These are phyloP conservation scores for Sphaerophoria taeniata DNA, from an alignment of 2,888 invertebrate genomes.

Conservation along the genomic window DNA sequence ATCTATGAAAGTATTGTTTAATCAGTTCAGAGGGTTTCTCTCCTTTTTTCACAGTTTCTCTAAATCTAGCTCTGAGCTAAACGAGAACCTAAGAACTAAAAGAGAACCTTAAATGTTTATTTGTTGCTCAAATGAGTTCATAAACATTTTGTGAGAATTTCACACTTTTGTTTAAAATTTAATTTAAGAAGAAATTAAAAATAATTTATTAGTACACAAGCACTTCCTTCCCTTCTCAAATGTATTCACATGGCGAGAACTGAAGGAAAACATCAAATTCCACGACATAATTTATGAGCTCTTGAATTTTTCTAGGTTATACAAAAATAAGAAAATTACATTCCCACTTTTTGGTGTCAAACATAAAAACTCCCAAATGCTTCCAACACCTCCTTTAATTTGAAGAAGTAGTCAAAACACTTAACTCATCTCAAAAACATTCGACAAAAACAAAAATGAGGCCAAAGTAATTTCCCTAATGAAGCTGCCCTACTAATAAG, in stretches of 20 bases:
- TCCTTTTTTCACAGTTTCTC: too few relatives aligned
- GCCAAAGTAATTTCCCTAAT: slow-evolving; percentile 33
- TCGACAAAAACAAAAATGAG: slow-evolving; percentile 8
- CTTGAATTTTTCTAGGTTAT: neutral
- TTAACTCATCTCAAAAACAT: slow-evolving; percentile 2
- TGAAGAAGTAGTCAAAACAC: neutral
- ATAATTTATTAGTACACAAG: neutral
- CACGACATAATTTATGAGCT: neutral
- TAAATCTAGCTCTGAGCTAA: too few relatives aligned
- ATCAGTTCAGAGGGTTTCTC: too few relatives aligned
- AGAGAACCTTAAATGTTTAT: too few relatives aligned
- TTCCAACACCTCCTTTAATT: slow-evolving; percentile 8
- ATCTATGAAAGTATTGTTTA: too few relatives aligned
- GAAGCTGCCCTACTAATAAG: slow-evolving; percentile 35
- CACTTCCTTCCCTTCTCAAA: neutral
- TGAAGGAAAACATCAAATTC: neutral
- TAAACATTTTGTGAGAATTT: slow-evolving; percentile 18
- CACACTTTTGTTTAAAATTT: slow-evolving; percentile 6
- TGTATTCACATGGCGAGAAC: neutral
- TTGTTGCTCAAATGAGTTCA: neutral
- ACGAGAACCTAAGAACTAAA: too few relatives aligned
- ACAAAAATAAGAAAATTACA: neutral
- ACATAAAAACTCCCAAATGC: neutral
- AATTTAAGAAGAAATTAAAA: neutral
- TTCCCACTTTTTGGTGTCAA: neutral